Percentiles rank a stretch among this genome's conserved stretches.
Conservation (phyloP, 2,113 vertebrate species). For the Dermatemys mawii region DNA sequence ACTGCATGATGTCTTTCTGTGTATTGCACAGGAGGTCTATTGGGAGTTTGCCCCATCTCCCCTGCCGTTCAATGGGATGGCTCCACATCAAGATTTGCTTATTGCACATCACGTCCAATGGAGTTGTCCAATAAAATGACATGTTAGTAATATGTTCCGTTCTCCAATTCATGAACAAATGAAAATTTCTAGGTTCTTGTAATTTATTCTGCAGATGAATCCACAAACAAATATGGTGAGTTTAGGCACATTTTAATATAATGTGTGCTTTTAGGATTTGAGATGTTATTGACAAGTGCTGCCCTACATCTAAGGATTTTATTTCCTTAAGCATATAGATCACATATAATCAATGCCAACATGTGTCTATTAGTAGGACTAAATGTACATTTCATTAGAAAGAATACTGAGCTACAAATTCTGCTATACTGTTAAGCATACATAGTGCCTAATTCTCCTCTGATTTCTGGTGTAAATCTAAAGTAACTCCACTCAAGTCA, state of each 20-base stretch:
- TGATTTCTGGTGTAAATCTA: background rate
- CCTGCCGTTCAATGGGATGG: background rate
- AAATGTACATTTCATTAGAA: background rate
- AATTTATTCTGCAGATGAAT: background rate
- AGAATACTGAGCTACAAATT: background rate
- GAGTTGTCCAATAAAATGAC: background rate
- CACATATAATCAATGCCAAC: background rate
- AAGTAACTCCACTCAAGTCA: background rate
- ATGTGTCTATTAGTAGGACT: background rate
- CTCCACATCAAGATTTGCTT: background rate
- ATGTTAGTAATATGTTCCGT: background rate
- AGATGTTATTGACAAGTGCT: background rate
- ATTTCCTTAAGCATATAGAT: background rate
- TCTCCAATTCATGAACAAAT: background rate
- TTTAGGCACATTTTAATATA: background rate
- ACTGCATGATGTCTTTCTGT: background rate
- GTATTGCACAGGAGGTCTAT: rapidly evolving
- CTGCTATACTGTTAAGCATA: background rate
- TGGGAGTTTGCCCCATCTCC: background rate
- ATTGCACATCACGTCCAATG: background rate
- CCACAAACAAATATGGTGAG: rapidly evolving
- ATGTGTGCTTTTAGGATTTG: background rate
- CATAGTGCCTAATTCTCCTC: background rate
- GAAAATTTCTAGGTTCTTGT: rapidly evolving
- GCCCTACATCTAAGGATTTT: background rate